phyloP scores from a whole-genome alignment of 1,140 invertebrate species.

The Amyelois transitella region DNA sequence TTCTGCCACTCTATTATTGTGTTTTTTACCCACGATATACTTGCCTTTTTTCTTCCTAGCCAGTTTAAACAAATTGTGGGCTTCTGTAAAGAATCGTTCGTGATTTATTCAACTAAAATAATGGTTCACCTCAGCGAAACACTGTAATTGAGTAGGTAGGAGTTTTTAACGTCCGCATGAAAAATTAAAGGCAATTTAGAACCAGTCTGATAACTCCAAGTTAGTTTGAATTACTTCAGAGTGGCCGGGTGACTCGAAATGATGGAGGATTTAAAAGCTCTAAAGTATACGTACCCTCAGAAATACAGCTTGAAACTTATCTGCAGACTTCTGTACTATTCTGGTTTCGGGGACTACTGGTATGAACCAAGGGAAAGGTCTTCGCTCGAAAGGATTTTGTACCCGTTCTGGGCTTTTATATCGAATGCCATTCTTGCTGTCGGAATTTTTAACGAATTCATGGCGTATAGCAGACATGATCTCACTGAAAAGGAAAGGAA shows the following conservation, averaged over 20 bases:
- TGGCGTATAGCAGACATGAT: conserved; percentile 22
- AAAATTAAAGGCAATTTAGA: neutral
- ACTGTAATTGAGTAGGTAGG: neutral
- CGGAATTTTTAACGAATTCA: conserved; percentile 20
- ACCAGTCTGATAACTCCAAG: neutral
- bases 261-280: neutral
- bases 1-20: too few relatives aligned
- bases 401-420: conserved; percentile 20
- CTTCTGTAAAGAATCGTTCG: neutral
- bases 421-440: conserved; percentile 23
- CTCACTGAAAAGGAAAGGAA: conserved; percentile 30
- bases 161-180: neutral
- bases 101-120: neutral
- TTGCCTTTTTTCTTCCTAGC: neutral
- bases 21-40: too few relatives aligned
- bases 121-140: neutral
- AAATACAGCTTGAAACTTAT: conserved; percentile 33
- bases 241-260: neutral
- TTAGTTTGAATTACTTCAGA: neutral
- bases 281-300: conserved; percentile 21
- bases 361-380: conserved; percentile 21
- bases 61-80: neutral
- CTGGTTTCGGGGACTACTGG: conserved; percentile 38
- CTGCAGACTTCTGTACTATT: conserved; percentile 25
- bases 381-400: conserved; percentile 11